Base-by-base conservation (phyloP, 1,140 invertebrate species). In the Saccostrea echinata region DNA sequence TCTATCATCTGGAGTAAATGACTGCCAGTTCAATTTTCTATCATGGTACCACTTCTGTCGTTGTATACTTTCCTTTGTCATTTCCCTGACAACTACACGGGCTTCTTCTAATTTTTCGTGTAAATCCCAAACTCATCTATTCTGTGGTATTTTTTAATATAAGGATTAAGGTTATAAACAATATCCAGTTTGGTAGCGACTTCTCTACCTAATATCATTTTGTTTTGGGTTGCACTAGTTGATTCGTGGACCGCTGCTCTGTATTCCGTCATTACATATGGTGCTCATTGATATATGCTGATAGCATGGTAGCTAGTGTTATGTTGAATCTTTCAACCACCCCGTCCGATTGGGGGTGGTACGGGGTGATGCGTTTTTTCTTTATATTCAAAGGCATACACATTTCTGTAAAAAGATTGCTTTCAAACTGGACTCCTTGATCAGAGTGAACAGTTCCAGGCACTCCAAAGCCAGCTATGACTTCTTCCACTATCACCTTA, bases 401-500 rank as follows among this genome's bases (percentile, higher is more conserved):
- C 16, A 91, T 53, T 52, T 90, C 85, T n/a, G 85, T 33, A 55
- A 89, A 80, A 8, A 87, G 51, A 13, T 76, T 68, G 43, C 61
- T 80, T 68, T 89, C 85, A 51, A 84, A 89, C 21, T 89, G 71
- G 21, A 80, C 24, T 55, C 88, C 88, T 57, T 87, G 88, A 52
- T 89, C 88, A 18, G 55, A 83, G 64, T 89, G 86, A n/a, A 89
- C 87, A n/a, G 80, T 16, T 8, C 16, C 30, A 18, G 88, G 88
- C 27, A 82, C 55, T 13, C 88, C 88, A 81, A 84, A 84, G 18
- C 85, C 24, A 4, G 61, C 43, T 76, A 90, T 91, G 27, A 95
- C 82, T 21, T 92, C 88, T n/a, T 94, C 85, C 30, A 89, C 84
- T 21, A 90, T 68, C n/a, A 76, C 57, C 33, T n/a, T 57, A 64